phyloP scores from a whole-genome alignment of 2,113 vertebrate species.

The Centrocercus urophasianus region DNA sequence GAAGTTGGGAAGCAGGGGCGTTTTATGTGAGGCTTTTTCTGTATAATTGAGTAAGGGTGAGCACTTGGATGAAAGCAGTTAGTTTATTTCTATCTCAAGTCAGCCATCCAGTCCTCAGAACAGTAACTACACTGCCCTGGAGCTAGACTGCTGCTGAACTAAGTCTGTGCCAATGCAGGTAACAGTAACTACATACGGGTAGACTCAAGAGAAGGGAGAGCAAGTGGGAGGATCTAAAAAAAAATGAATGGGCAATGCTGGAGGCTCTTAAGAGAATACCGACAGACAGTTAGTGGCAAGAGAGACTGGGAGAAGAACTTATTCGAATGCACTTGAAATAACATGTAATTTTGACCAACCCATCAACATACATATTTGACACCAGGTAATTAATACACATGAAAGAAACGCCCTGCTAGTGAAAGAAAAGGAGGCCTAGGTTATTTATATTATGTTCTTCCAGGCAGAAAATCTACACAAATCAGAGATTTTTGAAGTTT shows the following conservation, averaged over 20 bases:
- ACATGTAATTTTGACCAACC: too few species aligned
- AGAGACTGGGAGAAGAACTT: neutral
- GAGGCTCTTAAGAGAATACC: neutral
- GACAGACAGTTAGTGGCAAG: neutral
- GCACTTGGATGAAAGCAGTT: neutral
- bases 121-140: neutral
- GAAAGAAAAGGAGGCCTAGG: neutral
- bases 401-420: neutral
- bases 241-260: neutral
- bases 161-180: neutral
- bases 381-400: neutral
- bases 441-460: neutral
- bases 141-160: neutral
- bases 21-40: neutral
- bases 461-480: neutral
- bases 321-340: neutral
- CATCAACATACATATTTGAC: neutral
- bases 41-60: neutral
- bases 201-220: neutral
- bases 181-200: accelerated
- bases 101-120: neutral
- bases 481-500: neutral
- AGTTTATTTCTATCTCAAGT: neutral
- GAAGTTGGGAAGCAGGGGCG: neutral
- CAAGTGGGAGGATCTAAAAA: neutral